A percentile compares a stretch with the other conserved stretches of the same genome.
Conservation (phyloP, 2,797 vertebrate species). For the Lepus townsendii region DNA sequence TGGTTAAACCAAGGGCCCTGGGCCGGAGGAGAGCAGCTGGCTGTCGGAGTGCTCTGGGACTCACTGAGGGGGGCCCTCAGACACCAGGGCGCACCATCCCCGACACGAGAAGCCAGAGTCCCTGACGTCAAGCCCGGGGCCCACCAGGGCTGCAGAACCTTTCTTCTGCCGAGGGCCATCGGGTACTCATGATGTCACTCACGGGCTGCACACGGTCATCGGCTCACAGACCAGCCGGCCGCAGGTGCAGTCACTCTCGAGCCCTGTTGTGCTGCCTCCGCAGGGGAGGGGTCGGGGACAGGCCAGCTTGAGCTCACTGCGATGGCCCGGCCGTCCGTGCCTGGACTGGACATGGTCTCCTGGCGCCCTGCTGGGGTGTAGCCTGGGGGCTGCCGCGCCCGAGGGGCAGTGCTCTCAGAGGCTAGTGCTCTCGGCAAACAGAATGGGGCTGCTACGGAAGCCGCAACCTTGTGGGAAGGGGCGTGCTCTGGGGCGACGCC, state of each 20-base stretch:
- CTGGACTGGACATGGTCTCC: no score
- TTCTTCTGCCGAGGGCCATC: no score
- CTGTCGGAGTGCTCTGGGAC: neutral
- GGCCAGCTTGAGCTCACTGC: no score
- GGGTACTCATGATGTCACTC: no score
- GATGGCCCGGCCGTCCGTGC: no score
- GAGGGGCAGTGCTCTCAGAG: neutral
- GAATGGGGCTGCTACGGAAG: neutral
- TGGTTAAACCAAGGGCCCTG: accelerated
- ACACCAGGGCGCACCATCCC: neutral
- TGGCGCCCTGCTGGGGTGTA: no score
- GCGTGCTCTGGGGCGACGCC: neutral
- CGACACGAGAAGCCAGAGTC: neutral
- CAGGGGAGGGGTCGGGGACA: neutral
- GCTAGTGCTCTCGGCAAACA: no score
- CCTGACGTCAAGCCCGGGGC: neutral
- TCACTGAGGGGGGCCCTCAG: no score
- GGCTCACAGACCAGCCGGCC: no score
- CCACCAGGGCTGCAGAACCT: neutral
- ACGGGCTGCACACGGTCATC: no score
- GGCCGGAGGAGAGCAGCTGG: neutral
- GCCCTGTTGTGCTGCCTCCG: no score
- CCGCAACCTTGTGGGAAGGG: neutral
- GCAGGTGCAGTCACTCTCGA: no score
- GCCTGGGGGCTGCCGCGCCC: neutral